Evolutionary conservation across 2,797 vertebrate genomes (phyloP).

Genomic region (Crypturellus tataupa): DNA sequence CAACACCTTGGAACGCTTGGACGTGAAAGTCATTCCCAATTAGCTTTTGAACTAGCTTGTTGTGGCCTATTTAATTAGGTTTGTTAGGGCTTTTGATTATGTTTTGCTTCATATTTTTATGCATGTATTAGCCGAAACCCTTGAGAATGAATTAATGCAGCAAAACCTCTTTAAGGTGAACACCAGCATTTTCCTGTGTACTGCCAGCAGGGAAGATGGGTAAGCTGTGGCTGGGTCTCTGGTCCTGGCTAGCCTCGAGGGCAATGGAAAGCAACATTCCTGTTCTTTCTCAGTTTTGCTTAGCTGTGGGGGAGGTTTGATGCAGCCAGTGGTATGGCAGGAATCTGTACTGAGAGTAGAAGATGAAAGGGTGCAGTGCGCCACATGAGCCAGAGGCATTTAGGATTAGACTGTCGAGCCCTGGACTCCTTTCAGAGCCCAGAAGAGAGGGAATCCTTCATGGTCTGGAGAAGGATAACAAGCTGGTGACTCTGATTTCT

Average conservation of each 20-base stretch:
- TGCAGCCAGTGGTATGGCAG: conserved; percentile 71
- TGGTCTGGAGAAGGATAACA: conserved; percentile 24
- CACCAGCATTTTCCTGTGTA: background rate
- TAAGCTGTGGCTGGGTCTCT: background rate
- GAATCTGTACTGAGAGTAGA: conserved; percentile 69
- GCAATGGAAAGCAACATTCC: conserved; percentile 49
- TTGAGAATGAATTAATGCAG: background rate
- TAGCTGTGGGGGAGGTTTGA: conserved; percentile 57
- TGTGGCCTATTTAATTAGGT: background rate
- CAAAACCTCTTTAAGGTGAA: background rate
- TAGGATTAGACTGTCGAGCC: conserved; percentile 67
- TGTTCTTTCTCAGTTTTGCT: conserved; percentile 47
- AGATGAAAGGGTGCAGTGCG: conserved; percentile 66
- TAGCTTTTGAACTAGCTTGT: background rate
- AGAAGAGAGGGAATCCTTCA: conserved; percentile 41
- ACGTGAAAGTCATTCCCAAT: background rate
- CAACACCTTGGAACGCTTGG: background rate
- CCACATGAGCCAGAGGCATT: conserved; percentile 57
- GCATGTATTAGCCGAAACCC: background rate
- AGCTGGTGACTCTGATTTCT: conserved; percentile 4
- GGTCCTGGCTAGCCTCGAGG: background rate
- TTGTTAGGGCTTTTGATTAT: background rate
- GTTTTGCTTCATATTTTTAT: background rate
- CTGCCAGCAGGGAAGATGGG: background rate
- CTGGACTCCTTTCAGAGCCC: conserved; percentile 40